Evolutionary conservation across 2,113 vertebrate genomes (phyloP).

Genomic region (Poecile atricapillus): DNA sequence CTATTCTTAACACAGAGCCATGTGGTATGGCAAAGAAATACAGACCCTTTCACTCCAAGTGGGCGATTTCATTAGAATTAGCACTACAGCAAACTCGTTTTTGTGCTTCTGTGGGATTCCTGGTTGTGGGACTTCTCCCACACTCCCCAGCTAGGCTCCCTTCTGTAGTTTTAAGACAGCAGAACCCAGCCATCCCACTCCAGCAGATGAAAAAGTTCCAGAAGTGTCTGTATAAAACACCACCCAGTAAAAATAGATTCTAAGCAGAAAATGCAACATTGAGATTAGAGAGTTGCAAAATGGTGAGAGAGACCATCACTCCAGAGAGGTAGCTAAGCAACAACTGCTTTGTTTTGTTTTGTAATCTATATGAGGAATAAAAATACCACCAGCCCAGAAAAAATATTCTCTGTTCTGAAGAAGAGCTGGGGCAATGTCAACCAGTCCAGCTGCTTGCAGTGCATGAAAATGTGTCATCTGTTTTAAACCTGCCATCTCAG

Average conservation of each 20-base stretch:
- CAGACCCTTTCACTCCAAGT: not conserved
- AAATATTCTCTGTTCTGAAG: slow-evolving; percentile 2
- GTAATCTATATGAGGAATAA: slow-evolving; percentile 57
- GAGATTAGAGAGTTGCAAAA: slow-evolving; percentile 52
- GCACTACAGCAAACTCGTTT: not conserved
- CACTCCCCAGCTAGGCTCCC: not conserved
- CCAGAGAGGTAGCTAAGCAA: slow-evolving; percentile 49
- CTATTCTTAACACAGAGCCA: not conserved
- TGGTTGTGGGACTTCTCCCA: not conserved
- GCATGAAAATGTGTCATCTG: not conserved
- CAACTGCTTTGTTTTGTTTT: slow-evolving; percentile 58
- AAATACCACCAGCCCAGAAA: slow-evolving; percentile 42
- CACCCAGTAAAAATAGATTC: slow-evolving; percentile 38
- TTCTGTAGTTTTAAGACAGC: not conserved
- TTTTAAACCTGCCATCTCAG: not conserved
- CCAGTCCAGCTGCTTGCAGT: not conserved
- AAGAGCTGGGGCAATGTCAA: not conserved
- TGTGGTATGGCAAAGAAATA: not conserved
- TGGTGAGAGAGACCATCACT: slow-evolving; percentile 13
- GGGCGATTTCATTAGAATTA: not conserved
- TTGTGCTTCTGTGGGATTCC: not conserved
- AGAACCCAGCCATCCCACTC: not conserved
- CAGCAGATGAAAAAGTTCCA: not conserved
- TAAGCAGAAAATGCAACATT: not conserved
- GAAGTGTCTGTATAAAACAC: not conserved